These are phyloP conservation scores for Protobothrops flavoviridis DNA, from an alignment of 2,113 vertebrate genomes.

Conservation along the genomic window DNA sequence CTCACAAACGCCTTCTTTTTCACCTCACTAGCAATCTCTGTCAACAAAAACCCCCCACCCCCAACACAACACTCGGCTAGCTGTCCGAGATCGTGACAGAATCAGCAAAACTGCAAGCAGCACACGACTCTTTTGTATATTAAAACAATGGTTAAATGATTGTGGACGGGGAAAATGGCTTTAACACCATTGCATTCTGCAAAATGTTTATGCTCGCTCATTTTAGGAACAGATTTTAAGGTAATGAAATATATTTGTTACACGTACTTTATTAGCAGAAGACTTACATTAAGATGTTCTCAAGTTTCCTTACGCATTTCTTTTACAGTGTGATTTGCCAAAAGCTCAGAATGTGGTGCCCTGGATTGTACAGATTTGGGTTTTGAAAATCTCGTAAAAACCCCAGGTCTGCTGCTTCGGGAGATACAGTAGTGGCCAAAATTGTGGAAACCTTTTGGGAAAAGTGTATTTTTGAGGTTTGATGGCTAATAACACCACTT, in stretches of 20 bases:
- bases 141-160: background rate
- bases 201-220: background rate
- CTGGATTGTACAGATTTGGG: background rate
- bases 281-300: background rate
- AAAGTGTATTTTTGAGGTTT: too few relatives aligned
- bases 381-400: background rate
- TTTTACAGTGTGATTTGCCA: background rate
- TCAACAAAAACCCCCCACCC: background rate
- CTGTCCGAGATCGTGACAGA: background rate
- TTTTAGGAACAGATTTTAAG: background rate
- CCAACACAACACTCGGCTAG: background rate
- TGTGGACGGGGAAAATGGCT: background rate
- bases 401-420: background rate
- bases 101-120: background rate
- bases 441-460: too few relatives aligned
- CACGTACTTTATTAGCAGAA: background rate
- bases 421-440: too few relatives aligned
- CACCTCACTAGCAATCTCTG: conserved; percentile 13
- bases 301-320: background rate
- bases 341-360: background rate
- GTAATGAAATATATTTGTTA: background rate
- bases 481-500: too few relatives aligned
- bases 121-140: background rate
- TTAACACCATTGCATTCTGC: background rate
- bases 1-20: background rate